These are phyloP conservation scores for Pica pica DNA, from an alignment of 2,113 vertebrate species.

Conservation along the genomic window DNA sequence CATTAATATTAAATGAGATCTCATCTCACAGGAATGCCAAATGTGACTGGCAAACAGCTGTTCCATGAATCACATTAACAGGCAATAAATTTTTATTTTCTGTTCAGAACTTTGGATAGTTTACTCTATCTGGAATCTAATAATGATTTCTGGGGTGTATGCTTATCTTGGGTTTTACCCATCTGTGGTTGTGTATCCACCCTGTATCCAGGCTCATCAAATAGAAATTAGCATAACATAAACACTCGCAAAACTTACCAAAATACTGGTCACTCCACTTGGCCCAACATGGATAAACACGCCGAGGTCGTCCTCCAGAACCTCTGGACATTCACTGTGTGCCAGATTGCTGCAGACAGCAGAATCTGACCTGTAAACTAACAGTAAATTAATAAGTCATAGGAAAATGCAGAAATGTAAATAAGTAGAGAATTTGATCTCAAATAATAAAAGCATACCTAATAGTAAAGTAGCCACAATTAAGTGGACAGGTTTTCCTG, in stretches of 20 bases:
- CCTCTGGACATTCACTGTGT: neutral
- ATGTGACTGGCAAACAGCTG: slow-evolving; percentile 60
- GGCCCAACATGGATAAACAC: neutral
- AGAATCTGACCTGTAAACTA: neutral
- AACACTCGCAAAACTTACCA: neutral
- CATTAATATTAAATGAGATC: slow-evolving; percentile 64
- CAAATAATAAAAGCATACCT: neutral
- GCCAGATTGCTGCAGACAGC: neutral
- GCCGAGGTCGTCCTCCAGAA: neutral
- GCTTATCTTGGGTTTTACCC: slow-evolving; percentile 43
- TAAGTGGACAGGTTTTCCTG: neutral
- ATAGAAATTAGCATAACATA: slow-evolving; percentile 36
- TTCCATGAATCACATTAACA: slow-evolving; percentile 63
- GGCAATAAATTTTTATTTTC: slow-evolving; percentile 61
- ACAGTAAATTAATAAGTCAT: neutral
- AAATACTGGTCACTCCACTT: neutral
- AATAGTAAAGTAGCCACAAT: neutral
- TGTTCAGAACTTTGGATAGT: slow-evolving; percentile 25
- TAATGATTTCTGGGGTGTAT: slow-evolving; percentile 44
- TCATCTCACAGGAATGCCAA: slow-evolving; percentile 58
- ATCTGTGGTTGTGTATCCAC: neutral
- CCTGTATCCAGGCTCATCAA: slow-evolving; percentile 35
- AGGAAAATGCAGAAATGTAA: slow-evolving; percentile 13
- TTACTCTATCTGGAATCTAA: slow-evolving; percentile 55
- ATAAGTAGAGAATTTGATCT: neutral